Percentiles rank a stretch among this genome's conserved stretches.
phyloP scores from a whole-genome alignment of 2,797 vertebrate species.

The Diceros bicornis region DNA sequence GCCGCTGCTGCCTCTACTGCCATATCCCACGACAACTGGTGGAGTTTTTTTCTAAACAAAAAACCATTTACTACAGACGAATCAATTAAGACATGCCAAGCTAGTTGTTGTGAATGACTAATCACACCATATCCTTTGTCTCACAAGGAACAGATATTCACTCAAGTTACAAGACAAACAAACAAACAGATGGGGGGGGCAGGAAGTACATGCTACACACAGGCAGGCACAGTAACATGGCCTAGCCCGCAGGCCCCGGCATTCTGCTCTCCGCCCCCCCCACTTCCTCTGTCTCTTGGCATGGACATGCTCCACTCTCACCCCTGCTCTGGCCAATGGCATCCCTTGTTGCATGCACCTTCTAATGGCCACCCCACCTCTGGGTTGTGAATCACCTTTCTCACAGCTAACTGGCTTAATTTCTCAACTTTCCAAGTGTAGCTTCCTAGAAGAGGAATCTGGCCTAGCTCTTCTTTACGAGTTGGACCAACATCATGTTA shows the following conservation, averaged over 20 bases:
- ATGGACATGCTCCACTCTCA: neutral
- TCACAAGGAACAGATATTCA: slow-evolving; percentile 47
- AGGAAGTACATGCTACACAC: neutral
- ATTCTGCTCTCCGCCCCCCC: too few species aligned
- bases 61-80: slow-evolving; percentile 26
- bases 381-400: neutral
- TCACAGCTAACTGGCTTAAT: neutral
- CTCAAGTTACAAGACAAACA: neutral
- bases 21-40: neutral
- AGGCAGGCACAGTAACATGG: neutral
- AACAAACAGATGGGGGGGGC: neutral
- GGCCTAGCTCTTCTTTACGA: neutral
- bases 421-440: neutral
- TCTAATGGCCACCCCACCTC: neutral
- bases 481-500: neutral
- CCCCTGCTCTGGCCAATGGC: neutral
- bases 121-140: neutral
- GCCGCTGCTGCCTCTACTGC: neutral
- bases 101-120: neutral
- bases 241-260: neutral
- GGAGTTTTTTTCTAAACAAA: neutral
- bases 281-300: neutral
- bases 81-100: slow-evolving; percentile 36
- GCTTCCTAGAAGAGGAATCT: neutral
- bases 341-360: neutral